Conservation (phyloP, 2,113 vertebrate species). For the Ivindomyrus marchei region DNA sequence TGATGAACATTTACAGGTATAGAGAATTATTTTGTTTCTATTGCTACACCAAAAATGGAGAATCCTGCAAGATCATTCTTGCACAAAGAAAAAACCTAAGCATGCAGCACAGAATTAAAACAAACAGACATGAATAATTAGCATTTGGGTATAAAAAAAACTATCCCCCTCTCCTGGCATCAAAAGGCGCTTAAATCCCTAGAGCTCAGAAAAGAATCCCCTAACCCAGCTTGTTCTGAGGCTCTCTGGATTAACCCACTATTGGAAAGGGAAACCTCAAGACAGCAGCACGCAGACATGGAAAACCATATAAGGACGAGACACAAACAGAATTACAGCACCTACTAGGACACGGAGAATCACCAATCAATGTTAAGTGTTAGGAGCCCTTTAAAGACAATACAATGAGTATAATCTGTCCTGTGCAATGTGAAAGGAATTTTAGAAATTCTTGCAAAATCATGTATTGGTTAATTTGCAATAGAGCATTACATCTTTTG, state of each 20-base stretch:
- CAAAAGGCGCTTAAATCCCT: neutral
- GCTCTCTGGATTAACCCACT: slow-evolving; percentile 12
- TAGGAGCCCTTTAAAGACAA: neutral
- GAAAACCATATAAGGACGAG: neutral
- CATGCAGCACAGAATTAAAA: neutral
- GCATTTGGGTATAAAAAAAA: neutral
- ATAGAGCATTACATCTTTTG: neutral
- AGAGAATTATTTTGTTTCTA: neutral
- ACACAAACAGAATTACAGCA: neutral
- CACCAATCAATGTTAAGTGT: neutral
- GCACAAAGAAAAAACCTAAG: neutral
- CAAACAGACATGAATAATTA: slow-evolving; percentile 4
- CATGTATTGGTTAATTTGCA: neutral
- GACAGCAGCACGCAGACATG: neutral
- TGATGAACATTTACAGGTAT: neutral
- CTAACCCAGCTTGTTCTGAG: slow-evolving; percentile 4
- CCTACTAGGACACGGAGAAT: neutral
- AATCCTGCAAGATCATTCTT: neutral
- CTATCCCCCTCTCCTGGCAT: neutral
- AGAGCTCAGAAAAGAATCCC: neutral
- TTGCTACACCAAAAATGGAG: neutral
- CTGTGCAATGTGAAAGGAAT: neutral
- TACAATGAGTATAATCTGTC: neutral
- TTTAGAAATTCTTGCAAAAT: neutral
- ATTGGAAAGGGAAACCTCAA: neutral